These are phyloP conservation scores for Anser brachyrhynchus DNA, from an alignment of 2,113 vertebrate genomes.

Conservation along the genomic window DNA sequence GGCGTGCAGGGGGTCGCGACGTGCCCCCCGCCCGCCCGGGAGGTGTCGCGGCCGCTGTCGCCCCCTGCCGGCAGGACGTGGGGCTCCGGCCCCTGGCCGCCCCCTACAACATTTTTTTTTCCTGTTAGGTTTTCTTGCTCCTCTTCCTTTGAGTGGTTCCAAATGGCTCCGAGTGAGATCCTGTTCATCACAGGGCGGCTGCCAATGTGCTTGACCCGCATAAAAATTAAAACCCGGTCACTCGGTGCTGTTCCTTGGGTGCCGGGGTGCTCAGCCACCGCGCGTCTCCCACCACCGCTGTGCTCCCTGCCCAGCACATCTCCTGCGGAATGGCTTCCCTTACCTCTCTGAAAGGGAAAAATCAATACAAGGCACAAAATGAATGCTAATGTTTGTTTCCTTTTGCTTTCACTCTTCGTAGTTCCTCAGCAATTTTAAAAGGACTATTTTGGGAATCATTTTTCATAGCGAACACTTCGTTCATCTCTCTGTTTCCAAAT, in stretches of 20 bases:
- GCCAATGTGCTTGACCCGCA: fast-evolving
- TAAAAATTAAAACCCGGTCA: fast-evolving
- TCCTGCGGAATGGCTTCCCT: background rate
- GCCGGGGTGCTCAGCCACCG: too few relatives aligned
- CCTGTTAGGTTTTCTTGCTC: too few relatives aligned
- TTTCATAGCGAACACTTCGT: background rate
- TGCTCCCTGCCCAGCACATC: background rate
- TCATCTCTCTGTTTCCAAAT: background rate
- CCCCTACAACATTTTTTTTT: too few relatives aligned
- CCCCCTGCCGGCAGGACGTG: too few relatives aligned
- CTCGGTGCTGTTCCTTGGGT: background rate
- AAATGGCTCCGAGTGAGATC: background rate
- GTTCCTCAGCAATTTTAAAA: background rate
- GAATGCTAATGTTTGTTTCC: background rate
- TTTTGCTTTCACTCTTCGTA: background rate
- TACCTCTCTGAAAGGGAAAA: background rate
- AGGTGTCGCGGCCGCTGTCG: too few relatives aligned
- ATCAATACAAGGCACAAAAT: background rate
- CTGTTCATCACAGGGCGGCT: background rate
- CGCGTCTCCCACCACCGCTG: background rate
- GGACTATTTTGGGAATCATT: background rate
- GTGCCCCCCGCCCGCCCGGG: too few relatives aligned
- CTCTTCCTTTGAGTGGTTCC: fast-evolving
- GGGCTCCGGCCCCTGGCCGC: too few relatives aligned
- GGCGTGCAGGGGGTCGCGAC: too few relatives aligned